Evolutionary conservation across 2,888 invertebrate genomes (phyloP), one percentile per base, ranked within the genome.

Genomic region (Meganola albula): DNA sequence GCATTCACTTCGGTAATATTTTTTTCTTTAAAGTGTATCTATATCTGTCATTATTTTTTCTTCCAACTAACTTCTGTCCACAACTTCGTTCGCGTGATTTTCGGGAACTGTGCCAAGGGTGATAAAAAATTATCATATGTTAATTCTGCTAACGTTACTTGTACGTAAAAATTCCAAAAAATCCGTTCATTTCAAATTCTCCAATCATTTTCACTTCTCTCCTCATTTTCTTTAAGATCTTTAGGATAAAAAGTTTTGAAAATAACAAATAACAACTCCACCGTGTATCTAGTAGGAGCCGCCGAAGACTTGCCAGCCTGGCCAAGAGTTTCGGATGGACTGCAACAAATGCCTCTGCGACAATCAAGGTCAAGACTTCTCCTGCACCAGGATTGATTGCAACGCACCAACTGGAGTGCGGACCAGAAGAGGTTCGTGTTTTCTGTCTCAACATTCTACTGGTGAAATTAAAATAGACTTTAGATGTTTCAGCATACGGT

Each of bases 321-420:
- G 78, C 1, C 60, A 59, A 28, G 74, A 74, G 56, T 88, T 87
- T 61, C 68, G 85, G 3, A 44, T 80, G 69, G 84, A 86, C 63
- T 87, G 87, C 66, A 87, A 87, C 61, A 74, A 66, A 33, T 88
- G 87, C 37, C 74, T 82, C 12, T 88, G 88, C 44, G 70, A 80
- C 51, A 62, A 70, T 24, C 67, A 73, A 24, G 87, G 87, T 0
- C 57, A 63, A 4, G 64, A 74, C 48, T 82, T 68, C 63, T 80
- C 82, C 1, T 88, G 88, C 65, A 88, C 87, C 0, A 55, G 87
- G 21, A 83, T 61, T 1, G 84, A 83, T 49, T 88, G 87, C 52
- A 57, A 52, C 6, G 73, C 74, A 0, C 22, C 58, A 3, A 27
- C 45, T 4, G 63, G 57, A 2, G 29, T 40, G 0, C 63, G 79